These are phyloP conservation scores for Allophyes oxyacanthae DNA, from an alignment of 2,888 invertebrate genomes.

Conservation along the genomic window DNA sequence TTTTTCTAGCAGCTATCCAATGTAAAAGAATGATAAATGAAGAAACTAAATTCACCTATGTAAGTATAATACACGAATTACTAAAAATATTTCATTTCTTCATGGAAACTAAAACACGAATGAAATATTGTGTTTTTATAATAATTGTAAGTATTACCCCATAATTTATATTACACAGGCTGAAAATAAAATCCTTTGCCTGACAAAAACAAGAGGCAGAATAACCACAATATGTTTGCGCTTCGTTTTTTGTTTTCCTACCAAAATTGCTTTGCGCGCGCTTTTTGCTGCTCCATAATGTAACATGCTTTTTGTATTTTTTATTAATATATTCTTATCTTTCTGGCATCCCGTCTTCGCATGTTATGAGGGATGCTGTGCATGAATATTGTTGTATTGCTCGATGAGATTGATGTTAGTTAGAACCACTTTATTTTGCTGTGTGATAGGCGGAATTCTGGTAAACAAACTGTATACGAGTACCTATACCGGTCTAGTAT, in stretches of 20 bases:
- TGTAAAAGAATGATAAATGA: too few relatives aligned
- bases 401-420: slow-evolving; percentile 1
- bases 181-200: not conserved
- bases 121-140: too few relatives aligned
- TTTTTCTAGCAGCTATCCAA: too few relatives aligned
- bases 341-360: not conserved
- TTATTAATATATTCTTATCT: slow-evolving; percentile 11
- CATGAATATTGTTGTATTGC: slow-evolving; percentile 9
- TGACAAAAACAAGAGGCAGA: not conserved
- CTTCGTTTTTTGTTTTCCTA: slow-evolving; percentile 3
- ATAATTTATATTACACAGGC: too few relatives aligned
- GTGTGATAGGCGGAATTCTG: not conserved
- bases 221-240: slow-evolving; percentile 7
- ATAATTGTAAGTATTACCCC: too few relatives aligned
- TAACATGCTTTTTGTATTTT: slow-evolving; percentile 7
- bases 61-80: too few relatives aligned
- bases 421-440: slow-evolving; percentile 1
- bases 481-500: too few relatives aligned
- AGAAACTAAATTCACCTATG: too few relatives aligned
- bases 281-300: slow-evolving; percentile 12
- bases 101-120: too few relatives aligned
- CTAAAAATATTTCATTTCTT: too few relatives aligned
- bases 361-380: slow-evolving; percentile 6
- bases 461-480: not conserved
- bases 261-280: slow-evolving; percentile 6